Percentiles rank a stretch among this genome's conserved stretches.
phyloP scores from a whole-genome alignment of 2,113 vertebrate species.

The Ceuthmochares aereus region DNA sequence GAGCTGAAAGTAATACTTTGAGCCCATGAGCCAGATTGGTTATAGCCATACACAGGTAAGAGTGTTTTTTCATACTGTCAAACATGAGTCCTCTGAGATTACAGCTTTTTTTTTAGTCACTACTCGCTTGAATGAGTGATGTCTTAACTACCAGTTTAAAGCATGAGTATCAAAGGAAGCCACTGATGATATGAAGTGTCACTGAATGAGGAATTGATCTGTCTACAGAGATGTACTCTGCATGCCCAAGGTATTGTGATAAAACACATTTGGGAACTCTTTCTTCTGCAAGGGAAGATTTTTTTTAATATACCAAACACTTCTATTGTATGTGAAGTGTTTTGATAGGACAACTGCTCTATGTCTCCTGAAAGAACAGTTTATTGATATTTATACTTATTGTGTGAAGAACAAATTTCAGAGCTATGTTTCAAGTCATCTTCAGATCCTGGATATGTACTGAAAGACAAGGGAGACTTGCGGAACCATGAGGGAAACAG shows the following conservation, averaged over 20 bases:
- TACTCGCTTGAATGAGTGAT: conserved; percentile 5
- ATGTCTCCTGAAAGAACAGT: conserved; percentile 9
- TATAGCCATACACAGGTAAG: neutral
- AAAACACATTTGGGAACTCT: conserved; percentile 25
- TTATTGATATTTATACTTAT: conserved; percentile 37
- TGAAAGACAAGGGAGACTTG: neutral
- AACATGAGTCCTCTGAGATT: neutral
- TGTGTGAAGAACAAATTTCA: neutral
- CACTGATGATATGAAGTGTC: conserved; percentile 20
- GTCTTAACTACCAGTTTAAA: conserved; percentile 50
- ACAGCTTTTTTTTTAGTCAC: conserved; percentile 1
- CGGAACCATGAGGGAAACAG: neutral
- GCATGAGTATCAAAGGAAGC: conserved; percentile 29
- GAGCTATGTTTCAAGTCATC: conserved; percentile 7
- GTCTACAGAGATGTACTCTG: neutral
- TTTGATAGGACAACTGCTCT: conserved; percentile 45
- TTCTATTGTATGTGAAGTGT: conserved; percentile 29
- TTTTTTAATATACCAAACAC: neutral
- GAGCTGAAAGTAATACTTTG: neutral
- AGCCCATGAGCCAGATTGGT: neutral
- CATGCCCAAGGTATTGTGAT: neutral
- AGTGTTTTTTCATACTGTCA: conserved; percentile 10
- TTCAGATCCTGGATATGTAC: neutral
- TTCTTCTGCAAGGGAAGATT: conserved; percentile 9
- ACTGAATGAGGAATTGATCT: conserved; percentile 47